Conservation (phyloP, 2,888 invertebrate genomes). For the Chrysodeixis includens region DNA sequence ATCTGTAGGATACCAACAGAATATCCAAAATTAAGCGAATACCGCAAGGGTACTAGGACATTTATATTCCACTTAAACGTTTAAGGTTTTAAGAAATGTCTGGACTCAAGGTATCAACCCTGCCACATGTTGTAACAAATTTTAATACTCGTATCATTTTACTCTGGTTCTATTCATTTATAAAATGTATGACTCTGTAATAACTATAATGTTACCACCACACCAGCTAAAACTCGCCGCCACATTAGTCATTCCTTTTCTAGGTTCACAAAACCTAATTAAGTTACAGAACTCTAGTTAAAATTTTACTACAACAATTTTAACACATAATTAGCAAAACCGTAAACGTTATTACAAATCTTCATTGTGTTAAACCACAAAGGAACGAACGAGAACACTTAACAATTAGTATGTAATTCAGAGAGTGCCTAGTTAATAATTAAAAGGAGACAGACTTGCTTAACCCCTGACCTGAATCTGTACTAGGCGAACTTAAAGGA, state of each 20-base stretch:
- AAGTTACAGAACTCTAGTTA: neutral
- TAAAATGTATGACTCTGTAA: neutral
- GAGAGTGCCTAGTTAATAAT: conserved; percentile 8
- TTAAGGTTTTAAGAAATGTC: too few species aligned
- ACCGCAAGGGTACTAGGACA: too few species aligned
- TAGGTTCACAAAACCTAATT: neutral
- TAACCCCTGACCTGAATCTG: conserved; percentile 9
- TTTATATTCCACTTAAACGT: too few species aligned
- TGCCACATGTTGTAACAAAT: too few species aligned
- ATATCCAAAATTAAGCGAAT: too few species aligned
- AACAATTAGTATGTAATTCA: conserved; percentile 7
- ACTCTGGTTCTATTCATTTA: neutral
- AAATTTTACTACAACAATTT: neutral
- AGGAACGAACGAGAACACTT: neutral
- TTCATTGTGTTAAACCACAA: conserved; percentile 1
- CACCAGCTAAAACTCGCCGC: neutral
- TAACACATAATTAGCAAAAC: neutral
- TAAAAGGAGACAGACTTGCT: conserved; percentile 12
- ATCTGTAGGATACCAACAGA: too few species aligned
- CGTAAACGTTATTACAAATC: neutral
- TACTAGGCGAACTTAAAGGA: too few species aligned
- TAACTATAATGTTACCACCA: neutral
- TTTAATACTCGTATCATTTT: too few species aligned
- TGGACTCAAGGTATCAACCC: too few species aligned
- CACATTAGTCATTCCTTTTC: neutral